Evolutionary conservation across 2,113 vertebrate species (phyloP).

Genomic region (Mus musculus): GRCm39 chr15:23837001-23837500

Average conservation of each 20-base stretch:
- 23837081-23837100: neutral
- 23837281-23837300: neutral
- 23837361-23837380: neutral
- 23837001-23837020: neutral
- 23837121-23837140: neutral
- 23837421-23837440: neutral
- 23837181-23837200: neutral
- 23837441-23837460: neutral
- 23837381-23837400: neutral
- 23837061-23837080: neutral
- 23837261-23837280: neutral
- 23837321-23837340: neutral
- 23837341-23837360: neutral
- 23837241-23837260: neutral
- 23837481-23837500: neutral
- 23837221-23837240: neutral
- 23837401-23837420: neutral
- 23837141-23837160: rapidly evolving
- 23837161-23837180: neutral
- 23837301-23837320: neutral
- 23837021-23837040: neutral
- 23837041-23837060: neutral
- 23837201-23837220: neutral
- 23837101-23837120: neutral
- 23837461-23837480: neutral